Evolutionary conservation across 2,797 vertebrate genomes (phyloP), one percentile per base, ranked within the genome.

Genomic region (Tympanoctomys barrerae): DNA sequence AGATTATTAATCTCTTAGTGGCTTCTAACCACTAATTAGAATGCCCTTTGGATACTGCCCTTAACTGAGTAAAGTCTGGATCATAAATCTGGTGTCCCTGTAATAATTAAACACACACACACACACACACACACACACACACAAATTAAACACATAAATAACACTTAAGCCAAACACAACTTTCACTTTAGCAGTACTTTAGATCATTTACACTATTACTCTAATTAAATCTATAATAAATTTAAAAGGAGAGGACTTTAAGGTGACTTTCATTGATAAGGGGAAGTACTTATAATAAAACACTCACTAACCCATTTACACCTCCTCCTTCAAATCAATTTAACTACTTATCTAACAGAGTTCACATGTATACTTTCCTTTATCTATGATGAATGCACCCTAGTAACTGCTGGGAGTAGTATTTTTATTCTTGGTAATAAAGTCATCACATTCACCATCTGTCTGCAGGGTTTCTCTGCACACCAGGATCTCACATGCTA

Each of bases 191-290:
- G 66, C n/a, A 90, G 68, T 28, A 31, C 21, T 57, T 88, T 91
- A 71, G 26, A 75, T 71, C 78, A 81, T 52, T 83, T 91, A 77
- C 57, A 52, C 2, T 70, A 93, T 77, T 90, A 91, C 83, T 87
- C n/a, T 81, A 49, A 49, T 49, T 92, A 91, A 88, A 49, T 54
- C 91, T 85, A 78, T 95, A 66, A 68, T 52, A 90, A 89, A 46
- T 82, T 94, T 87, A 87, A 90, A 85, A 16, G 5, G 19, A 92
- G 57, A 79, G 4, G 21, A 22, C 0, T 70, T 52, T 79, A 83
- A 89, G n/a, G 42, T 78, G 28, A 78, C 82, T 97, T 91, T 94
- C 95, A 90, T 22, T 73, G 46, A 95, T 78, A 87, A 94, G 33
- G 19, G 16, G 9, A 95, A 54, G 9, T 68, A 54, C 16, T 83